A percentile compares a stretch with the other conserved stretches of the same genome.
Conservation (phyloP, 2,888 invertebrate genomes). For the Eilema depressum region DNA sequence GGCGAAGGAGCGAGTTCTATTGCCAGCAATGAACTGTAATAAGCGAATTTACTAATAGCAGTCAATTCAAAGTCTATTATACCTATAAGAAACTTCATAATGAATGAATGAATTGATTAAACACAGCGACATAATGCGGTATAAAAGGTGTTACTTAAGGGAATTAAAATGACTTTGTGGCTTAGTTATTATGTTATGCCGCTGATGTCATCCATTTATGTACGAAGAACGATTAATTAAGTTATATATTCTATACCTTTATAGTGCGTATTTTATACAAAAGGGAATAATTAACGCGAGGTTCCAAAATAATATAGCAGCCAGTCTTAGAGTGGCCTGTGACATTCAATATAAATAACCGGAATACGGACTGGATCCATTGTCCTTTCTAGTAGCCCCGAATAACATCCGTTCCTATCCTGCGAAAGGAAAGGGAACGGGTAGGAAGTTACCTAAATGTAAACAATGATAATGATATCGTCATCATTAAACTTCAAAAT, state of each 20-base stretch:
- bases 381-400: no score
- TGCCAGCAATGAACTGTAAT: neutral
- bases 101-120: neutral
- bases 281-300: neutral
- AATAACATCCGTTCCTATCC: no score
- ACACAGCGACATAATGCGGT: neutral
- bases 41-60: no score
- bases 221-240: neutral
- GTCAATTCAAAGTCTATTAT: neutral
- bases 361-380: neutral
- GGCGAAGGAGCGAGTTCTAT: neutral
- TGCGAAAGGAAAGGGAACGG: no score
- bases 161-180: neutral
- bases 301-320: neutral
- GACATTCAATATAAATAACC: neutral
- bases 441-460: no score
- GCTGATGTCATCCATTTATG: neutral
- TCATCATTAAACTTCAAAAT: no score
- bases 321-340: neutral
- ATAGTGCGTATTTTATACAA: neutral
- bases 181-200: constrained; percentile 5
- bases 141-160: neutral
- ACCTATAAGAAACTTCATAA: neutral
- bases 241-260: neutral
- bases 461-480: no score